A percentile compares a stretch with the other conserved stretches of the same genome.
phyloP scores from a whole-genome alignment of 2,888 invertebrate genomes.

The Pecten maximus region DNA sequence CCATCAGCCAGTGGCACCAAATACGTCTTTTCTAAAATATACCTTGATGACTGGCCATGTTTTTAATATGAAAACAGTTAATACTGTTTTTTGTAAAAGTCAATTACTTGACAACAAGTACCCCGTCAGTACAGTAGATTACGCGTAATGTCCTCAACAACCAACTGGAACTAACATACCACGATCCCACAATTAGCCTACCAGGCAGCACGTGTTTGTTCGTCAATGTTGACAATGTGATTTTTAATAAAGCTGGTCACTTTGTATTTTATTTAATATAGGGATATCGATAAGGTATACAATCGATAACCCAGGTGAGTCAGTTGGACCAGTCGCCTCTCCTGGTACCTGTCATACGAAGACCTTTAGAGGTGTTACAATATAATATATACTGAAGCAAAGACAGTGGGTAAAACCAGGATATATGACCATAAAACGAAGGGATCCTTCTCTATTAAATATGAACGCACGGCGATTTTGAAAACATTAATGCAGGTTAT shows the following conservation, averaged over 20 bases:
- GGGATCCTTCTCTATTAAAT: too few relatives aligned
- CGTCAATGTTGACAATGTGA: not conserved
- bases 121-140: not conserved
- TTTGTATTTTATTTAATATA: not conserved
- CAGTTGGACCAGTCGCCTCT: too few relatives aligned
- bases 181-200: not conserved
- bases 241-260: not conserved
- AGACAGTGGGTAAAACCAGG: too few relatives aligned
- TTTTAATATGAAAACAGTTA: not conserved
- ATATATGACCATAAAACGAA: too few relatives aligned
- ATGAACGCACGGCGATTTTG: too few relatives aligned
- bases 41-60: not conserved
- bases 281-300: not conserved
- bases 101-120: not conserved
- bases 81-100: not conserved
- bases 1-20: not conserved
- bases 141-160: not conserved
- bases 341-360: too few relatives aligned
- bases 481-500: too few relatives aligned
- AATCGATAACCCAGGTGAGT: not conserved
- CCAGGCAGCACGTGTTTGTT: not conserved
- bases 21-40: not conserved
- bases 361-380: too few relatives aligned
- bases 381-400: too few relatives aligned
- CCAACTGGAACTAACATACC: not conserved